Conservation (phyloP, 2,113 vertebrate genomes). For the Ia io region DNA sequence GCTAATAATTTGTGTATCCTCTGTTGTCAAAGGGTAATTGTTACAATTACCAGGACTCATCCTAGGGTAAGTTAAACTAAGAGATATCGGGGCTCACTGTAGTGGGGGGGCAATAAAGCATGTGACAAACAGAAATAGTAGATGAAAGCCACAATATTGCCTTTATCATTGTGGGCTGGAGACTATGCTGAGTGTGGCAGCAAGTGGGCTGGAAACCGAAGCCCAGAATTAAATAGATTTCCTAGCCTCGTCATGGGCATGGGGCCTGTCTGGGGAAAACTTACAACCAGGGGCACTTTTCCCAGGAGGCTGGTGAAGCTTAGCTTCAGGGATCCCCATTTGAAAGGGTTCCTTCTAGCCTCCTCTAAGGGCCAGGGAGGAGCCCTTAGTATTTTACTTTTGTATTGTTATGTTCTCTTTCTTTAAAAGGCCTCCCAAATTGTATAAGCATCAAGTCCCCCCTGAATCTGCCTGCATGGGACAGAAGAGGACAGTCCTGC, state of each 20-base stretch:
- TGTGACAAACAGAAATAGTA: neutral
- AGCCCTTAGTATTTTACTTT: neutral
- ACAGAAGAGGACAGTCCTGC: neutral
- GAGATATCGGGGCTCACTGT: neutral
- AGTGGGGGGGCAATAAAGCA: neutral
- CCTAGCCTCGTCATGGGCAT: rapidly evolving
- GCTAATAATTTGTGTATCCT: neutral
- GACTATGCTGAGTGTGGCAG: neutral
- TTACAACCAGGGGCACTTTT: neutral
- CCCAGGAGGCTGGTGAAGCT: neutral
- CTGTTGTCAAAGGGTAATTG: neutral
- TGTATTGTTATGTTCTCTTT: neutral
- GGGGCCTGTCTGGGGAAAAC: neutral
- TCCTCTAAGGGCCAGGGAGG: neutral
- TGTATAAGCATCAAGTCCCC: neutral
- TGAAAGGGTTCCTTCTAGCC: neutral
- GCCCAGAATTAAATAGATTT: neutral
- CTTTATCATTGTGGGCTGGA: neutral
- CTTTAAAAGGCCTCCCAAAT: neutral
- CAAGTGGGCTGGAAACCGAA: neutral
- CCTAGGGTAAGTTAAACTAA: neutral
- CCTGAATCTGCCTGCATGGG: neutral
- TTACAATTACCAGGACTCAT: neutral
- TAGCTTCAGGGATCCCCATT: neutral
- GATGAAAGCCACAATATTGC: neutral